A percentile compares a stretch with the other conserved stretches of the same genome.
Conservation (phyloP, 2,113 vertebrate genomes). For the Anolis sagrei region DNA sequence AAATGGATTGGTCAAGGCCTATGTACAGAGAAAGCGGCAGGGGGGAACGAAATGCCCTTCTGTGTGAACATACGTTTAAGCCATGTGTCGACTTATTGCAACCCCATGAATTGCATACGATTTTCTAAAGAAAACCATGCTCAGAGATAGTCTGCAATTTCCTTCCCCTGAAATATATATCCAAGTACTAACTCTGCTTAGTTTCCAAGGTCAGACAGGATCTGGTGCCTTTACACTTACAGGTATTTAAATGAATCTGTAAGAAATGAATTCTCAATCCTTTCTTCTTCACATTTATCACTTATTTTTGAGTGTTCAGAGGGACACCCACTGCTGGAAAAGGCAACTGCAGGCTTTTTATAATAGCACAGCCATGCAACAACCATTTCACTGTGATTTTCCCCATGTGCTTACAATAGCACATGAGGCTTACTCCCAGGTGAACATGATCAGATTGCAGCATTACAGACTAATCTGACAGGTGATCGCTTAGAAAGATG, state of each 20-base stretch:
- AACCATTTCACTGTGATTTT: not conserved
- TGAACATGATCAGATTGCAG: not conserved
- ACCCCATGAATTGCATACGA: no score
- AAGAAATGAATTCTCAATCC: not conserved
- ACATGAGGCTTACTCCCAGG: not conserved
- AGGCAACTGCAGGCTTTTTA: not conserved
- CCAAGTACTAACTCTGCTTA: not conserved
- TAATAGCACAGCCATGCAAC: not conserved
- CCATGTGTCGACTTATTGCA: no score
- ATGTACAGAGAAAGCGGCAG: not conserved
- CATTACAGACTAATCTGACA: no score
- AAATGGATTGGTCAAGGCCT: not conserved
- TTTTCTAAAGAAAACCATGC: no score
- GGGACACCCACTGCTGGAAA: not conserved
- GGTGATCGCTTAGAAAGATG: no score
- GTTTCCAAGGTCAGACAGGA: no score
- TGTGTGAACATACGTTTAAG: no score
- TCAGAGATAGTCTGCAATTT: no score
- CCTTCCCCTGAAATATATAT: not conserved
- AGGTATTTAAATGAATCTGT: not conserved
- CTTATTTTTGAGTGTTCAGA: not conserved
- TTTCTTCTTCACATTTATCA: not conserved
- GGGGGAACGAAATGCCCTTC: not conserved
- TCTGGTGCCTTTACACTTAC: no score
- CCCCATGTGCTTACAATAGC: not conserved